Evolutionary conservation across 1,140 invertebrate species (phyloP).

Genomic region (Drosophila suzukii): DNA sequence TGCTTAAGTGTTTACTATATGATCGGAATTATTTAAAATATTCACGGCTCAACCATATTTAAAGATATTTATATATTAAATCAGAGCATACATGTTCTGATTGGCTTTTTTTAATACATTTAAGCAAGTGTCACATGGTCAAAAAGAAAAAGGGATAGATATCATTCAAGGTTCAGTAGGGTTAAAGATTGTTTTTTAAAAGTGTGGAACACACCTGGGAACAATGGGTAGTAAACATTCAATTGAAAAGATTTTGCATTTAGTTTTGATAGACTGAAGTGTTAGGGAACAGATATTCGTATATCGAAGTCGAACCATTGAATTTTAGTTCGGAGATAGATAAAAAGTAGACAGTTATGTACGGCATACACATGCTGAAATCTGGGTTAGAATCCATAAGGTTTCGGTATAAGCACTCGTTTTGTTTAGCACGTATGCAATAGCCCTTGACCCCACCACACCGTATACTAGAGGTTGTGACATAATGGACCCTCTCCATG

Average conservation of each 20-base stretch:
- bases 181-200: constrained; percentile 17
- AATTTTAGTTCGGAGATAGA: constrained; percentile 49
- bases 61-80: no score
- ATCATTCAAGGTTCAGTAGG: constrained; percentile 8
- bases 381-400: constrained; percentile 49
- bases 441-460: constrained; percentile 30
- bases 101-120: no score
- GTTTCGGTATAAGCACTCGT: constrained; percentile 39
- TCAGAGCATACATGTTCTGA: no score
- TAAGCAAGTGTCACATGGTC: no score
- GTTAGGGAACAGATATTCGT: constrained; percentile 8
- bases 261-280: neutral
- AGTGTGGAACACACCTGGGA: constrained; percentile 8
- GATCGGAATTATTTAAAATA: no score
- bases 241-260: constrained; percentile 31
- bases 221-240: constrained; percentile 27
- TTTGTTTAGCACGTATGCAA: constrained; percentile 20
- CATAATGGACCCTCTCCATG: constrained; percentile 1
- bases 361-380: constrained; percentile 66
- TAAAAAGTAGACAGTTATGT: constrained; percentile 53
- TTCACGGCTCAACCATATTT: no score
- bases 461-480: constrained; percentile 25
- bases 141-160: constrained; percentile 3
- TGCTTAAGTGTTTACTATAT: no score
- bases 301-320: constrained; percentile 15